Base-by-base conservation (phyloP, 1,140 invertebrate genomes). In the fruit fly (Drosophila melanogaster) region DNA sequence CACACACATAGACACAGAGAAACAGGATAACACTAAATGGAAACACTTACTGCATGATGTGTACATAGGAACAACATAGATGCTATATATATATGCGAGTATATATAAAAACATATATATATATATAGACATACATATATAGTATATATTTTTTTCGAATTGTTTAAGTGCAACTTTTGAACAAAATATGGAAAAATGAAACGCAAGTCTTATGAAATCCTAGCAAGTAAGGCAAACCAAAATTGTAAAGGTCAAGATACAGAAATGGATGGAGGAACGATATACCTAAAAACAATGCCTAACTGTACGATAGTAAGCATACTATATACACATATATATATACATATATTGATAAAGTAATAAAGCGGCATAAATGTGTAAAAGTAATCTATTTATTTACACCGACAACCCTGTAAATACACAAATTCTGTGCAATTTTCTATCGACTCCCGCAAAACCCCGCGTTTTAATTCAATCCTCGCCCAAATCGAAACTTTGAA, bases 201-300 rank as follows among this genome's bases (percentile, higher is more conserved):
- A 91, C 85, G 84, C 85, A 91, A 86, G 87, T 90, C 87, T 90
- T 90, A 90, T 90, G 87, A 90, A 86, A 86, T 61, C 62, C 75
- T 86, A 86, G 81, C 62, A 75, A 47, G 58, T 86, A 86, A 86
- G 81, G 74, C 81, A 86, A 86, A 24, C 69, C 41, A 60, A 81
- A 81, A 86, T 75, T 87, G 83, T 86, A 81, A 78, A 81, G 81
- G 55, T 80, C 77, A 43, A 44, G 66, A 77, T 69, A 51, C 44
- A 59, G 62, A 47, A 33, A 60, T 8, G 37, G 46, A 69, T 30
- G 24, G 22, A 24, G 44, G 12, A 50, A 41, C 62, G 75, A 62
- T 46, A 49, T 71, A 78, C 58, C 65, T 77, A 62, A 72, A 72
- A 55, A 76, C 35, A 78, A 65, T 49, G 69, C 72, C 58, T 51